phyloP scores from a whole-genome alignment of 2,797 vertebrate species.

The Heteromormyrus szaboi region DNA sequence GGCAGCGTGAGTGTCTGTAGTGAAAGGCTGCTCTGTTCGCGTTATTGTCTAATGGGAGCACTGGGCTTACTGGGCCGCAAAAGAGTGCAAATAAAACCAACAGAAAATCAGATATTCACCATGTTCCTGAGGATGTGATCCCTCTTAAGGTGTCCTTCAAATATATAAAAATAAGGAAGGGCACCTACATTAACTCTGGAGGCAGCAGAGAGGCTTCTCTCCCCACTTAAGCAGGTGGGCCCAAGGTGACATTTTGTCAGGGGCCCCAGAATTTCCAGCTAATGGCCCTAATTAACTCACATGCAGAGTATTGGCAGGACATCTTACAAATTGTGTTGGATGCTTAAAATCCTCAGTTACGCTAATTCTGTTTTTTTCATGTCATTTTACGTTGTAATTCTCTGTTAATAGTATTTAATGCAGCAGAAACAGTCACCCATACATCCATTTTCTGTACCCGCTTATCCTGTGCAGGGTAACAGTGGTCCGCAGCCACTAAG shows the following conservation, averaged over 20 bases:
- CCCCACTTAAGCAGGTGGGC: too few relatives aligned
- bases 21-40: background rate
- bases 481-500: background rate
- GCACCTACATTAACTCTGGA: background rate
- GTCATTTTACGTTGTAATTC: background rate
- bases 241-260: background rate
- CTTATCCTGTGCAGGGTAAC: background rate
- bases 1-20: background rate
- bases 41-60: background rate
- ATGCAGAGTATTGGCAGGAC: background rate
- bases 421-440: background rate
- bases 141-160: background rate
- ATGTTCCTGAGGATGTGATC: background rate
- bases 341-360: background rate
- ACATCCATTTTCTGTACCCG: background rate
- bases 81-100: background rate
- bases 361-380: background rate
- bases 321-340: background rate
- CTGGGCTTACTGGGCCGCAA: background rate
- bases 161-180: background rate
- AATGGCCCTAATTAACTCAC: background rate
- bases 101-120: background rate
- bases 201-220: background rate
- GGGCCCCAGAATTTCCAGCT: background rate
- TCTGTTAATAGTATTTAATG: background rate